These are phyloP conservation scores for Xanthia togata DNA, from an alignment of 2,888 invertebrate species.

Conservation along the genomic window DNA sequence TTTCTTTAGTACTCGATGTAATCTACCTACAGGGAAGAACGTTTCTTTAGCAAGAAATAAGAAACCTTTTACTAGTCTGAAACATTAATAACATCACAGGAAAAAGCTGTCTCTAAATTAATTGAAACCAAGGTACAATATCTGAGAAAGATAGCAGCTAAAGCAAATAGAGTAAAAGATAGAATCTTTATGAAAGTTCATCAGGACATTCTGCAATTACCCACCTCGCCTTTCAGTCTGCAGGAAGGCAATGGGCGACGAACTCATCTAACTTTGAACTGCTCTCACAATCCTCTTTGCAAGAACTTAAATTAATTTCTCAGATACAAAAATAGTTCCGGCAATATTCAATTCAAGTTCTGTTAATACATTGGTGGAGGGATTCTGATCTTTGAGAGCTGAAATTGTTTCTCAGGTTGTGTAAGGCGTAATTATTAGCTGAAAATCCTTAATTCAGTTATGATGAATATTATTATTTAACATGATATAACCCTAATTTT, in stretches of 20 bases:
- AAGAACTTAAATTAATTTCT: conserved; percentile 66
- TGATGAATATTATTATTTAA: no score
- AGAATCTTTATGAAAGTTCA: conserved; percentile 61
- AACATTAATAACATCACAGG: conserved; percentile 45
- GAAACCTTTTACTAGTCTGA: conserved; percentile 34
- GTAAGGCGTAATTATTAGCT: no score
- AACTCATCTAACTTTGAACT: conserved; percentile 66
- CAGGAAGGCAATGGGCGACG: conserved; percentile 53
- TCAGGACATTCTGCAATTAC: conserved; percentile 63
- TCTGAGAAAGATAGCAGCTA: conserved; percentile 17
- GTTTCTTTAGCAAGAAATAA: conserved; percentile 43
- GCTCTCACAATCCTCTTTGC: conserved; percentile 60
- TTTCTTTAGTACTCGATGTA: conserved; percentile 49
- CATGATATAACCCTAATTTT: no score
- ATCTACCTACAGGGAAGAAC: conserved; percentile 37
- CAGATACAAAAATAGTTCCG: conserved; percentile 50
- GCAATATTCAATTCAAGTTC: conserved; percentile 18
- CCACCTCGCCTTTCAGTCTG: conserved; percentile 43
- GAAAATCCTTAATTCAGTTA: no score
- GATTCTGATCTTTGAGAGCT: conserved; percentile 4
- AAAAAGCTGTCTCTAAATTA: conserved; percentile 34
- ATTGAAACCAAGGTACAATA: conserved; percentile 40
- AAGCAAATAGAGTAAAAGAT: conserved; percentile 56
- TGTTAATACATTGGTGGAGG: conserved; percentile 21
- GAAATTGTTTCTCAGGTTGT: no score